Evolutionary conservation across 1,140 invertebrate species (phyloP).

Genomic region (Drosophila santomea): DNA sequence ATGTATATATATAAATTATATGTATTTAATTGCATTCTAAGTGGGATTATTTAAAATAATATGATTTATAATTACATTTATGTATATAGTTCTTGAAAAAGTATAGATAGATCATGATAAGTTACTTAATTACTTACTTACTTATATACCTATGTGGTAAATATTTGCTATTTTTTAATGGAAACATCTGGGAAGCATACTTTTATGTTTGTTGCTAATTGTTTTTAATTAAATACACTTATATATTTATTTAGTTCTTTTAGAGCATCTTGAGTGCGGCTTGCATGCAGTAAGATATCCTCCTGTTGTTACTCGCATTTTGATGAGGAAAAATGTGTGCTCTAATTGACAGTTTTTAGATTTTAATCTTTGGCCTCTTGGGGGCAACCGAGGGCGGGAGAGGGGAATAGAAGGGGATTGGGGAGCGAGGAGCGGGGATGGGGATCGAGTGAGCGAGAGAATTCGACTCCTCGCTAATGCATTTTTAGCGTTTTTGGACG

Average conservation of each 20-base stretch:
- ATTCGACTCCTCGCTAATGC: constrained; percentile 76
- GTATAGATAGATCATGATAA: no score
- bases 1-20: no score
- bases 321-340: constrained; percentile 82
- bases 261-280: constrained; percentile 4
- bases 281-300: not conserved
- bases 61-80: no score
- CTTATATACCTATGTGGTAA: no score
- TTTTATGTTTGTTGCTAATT: no score
- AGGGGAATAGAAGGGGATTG: not conserved
- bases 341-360: constrained; percentile 83
- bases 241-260: not conserved
- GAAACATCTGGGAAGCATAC: no score
- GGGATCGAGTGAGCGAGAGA: constrained; percentile 34
- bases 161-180: no score
- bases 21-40: no score
- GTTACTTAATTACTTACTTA: no score
- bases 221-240: no score
- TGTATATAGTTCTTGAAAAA: no score
- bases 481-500: constrained; percentile 77
- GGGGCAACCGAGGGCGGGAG: not conserved
- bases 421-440: not conserved
- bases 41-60: no score
- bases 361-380: constrained; percentile 71
- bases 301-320: constrained; percentile 62